phyloP scores from a whole-genome alignment of 2,888 invertebrate genomes.

The Galeruca laticollis region DNA sequence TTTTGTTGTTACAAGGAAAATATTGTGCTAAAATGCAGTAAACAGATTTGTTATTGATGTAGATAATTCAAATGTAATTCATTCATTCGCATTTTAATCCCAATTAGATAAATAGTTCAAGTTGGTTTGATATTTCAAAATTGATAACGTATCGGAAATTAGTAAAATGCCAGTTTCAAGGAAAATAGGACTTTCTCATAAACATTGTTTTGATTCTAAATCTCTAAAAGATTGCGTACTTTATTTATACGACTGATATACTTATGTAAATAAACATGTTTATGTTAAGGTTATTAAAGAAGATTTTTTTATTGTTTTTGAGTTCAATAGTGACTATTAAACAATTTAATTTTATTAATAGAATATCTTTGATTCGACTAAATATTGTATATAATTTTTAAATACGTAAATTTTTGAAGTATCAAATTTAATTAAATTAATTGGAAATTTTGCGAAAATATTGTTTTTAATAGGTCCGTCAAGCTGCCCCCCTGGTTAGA shows the following conservation, averaged over 20 bases:
- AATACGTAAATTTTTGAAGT: too few species aligned
- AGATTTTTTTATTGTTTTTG: too few species aligned
- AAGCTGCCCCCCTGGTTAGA: too few species aligned
- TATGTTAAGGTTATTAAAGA: background rate
- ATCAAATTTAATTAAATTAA: too few species aligned
- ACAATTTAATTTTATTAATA: too few species aligned
- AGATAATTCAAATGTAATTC: background rate
- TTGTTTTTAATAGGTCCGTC: too few species aligned
- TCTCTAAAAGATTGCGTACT: background rate
- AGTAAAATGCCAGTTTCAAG: background rate
- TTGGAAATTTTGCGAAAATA: too few species aligned
- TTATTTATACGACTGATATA: background rate
- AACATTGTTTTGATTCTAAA: background rate
- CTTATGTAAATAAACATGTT: constrained; percentile 1
- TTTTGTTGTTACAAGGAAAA: background rate
- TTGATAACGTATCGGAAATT: background rate
- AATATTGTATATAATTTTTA: too few species aligned
- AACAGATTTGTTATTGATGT: background rate
- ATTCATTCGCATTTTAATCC: background rate
- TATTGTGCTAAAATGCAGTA: background rate
- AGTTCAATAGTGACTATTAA: too few species aligned
- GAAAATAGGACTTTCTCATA: background rate
- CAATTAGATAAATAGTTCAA: background rate
- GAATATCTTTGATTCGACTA: too few species aligned
- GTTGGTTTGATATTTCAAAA: background rate